Evolutionary conservation across 2,113 vertebrate species (phyloP).

Genomic region (Scartelaos histophorus): DNA sequence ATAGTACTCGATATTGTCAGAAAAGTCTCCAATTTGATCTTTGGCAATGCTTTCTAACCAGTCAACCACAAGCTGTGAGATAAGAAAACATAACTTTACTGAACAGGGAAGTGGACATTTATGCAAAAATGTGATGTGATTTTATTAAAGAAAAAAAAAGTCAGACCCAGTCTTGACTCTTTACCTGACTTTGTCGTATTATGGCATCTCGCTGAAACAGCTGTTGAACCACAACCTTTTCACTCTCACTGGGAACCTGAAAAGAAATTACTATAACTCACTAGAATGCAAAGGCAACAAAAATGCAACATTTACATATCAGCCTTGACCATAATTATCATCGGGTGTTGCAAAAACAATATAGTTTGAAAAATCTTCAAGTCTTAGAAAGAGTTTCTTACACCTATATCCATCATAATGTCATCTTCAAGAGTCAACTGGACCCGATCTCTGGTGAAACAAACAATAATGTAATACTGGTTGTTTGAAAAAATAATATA

Average conservation of each 20-base stretch:
- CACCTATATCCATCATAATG: constrained; percentile 82
- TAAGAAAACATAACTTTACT: not conserved
- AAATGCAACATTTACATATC: too few relatives aligned
- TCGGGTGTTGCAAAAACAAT: not conserved
- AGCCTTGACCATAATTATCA: not conserved
- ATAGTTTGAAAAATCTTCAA: not conserved
- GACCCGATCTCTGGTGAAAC: constrained; percentile 85
- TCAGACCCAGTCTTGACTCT: constrained; percentile 62
- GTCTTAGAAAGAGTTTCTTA: constrained; percentile 72
- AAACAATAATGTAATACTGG: not conserved
- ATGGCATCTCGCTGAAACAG: constrained; percentile 90
- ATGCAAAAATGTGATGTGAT: too few relatives aligned
- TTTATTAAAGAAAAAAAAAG: not conserved
- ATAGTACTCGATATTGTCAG: constrained; percentile 97
- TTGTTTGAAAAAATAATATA: too few relatives aligned
- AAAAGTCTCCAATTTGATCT: constrained; percentile 94
- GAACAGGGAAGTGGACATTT: not conserved
- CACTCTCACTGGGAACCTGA: constrained; percentile 88
- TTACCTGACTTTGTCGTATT: constrained; percentile 95
- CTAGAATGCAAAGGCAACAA: not conserved
- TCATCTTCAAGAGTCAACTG: constrained; percentile 88
- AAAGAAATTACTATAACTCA: constrained; percentile 1
- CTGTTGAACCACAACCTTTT: constrained; percentile 87
- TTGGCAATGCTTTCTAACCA: constrained; percentile 97
- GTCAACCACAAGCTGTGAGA: constrained; percentile 90